Conservation (phyloP, 2,113 vertebrate species). For the Symphodus melops region DNA sequence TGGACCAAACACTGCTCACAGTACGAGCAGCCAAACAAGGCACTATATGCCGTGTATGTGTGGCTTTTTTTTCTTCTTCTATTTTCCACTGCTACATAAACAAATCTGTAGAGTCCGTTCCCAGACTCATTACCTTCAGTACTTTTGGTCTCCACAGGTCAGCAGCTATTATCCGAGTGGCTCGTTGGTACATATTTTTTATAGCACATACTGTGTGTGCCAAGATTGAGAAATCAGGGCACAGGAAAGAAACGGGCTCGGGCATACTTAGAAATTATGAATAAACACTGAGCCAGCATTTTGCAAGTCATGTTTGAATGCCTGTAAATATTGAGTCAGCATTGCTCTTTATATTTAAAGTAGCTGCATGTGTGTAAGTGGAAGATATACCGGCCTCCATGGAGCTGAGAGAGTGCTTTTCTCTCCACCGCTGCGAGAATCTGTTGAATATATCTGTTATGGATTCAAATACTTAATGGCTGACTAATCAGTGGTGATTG, state of each 20-base stretch:
- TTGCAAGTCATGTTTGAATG: constrained; percentile 40
- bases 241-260: constrained; percentile 4
- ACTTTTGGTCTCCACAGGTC: constrained; percentile 43
- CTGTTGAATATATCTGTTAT: constrained; percentile 15
- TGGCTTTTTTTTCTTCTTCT: constrained; percentile 19
- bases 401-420: constrained; percentile 19
- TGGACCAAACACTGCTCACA: constrained; percentile 31
- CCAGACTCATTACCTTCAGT: constrained; percentile 64
- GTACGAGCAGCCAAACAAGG: constrained; percentile 26
- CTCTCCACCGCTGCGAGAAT: constrained; percentile 22
- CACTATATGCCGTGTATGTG: constrained; percentile 14
- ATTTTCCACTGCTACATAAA: constrained; percentile 61
- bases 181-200: constrained; percentile 21
- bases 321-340: constrained; percentile 37
- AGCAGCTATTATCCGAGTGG: constrained; percentile 48
- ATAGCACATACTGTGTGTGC: constrained; percentile 4
- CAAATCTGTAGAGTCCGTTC: constrained; percentile 49
- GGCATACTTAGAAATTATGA: constrained; percentile 33
- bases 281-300: constrained; percentile 38
- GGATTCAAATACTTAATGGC: not conserved
- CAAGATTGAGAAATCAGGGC: not conserved
- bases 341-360: constrained; percentile 1
- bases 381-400: constrained; percentile 5
- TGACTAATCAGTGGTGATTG: constrained; percentile 12
- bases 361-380: constrained; percentile 3